Evolutionary conservation across 2,113 vertebrate species (phyloP).

Genomic region (Toxotes chatareus): DNA sequence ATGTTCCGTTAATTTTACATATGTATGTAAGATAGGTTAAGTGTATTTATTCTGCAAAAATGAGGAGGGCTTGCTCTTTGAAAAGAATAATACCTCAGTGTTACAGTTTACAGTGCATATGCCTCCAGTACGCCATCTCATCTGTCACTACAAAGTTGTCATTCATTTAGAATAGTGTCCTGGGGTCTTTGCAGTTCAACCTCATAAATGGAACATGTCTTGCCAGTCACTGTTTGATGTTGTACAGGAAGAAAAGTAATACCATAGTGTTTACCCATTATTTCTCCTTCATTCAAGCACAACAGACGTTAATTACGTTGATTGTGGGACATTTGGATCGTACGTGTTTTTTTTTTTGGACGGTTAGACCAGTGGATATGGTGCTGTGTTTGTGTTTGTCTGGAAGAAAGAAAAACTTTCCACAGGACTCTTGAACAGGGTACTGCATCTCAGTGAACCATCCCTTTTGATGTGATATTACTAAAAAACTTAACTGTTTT

Average conservation of each 20-base stretch:
- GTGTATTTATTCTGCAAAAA: conserved; percentile 77
- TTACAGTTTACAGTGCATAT: conserved; percentile 77
- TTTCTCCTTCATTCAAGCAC: conserved; percentile 50
- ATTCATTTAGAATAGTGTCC: conserved; percentile 29
- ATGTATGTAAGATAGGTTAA: conserved; percentile 41
- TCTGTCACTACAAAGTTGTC: conserved; percentile 48
- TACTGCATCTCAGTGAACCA: conserved; percentile 75
- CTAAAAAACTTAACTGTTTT: conserved; percentile 64
- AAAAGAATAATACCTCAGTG: conserved; percentile 74
- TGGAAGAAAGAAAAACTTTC: conserved; percentile 57
- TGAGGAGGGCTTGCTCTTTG: conserved; percentile 66
- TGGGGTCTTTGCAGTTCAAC: not conserved
- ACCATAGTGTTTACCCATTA: conserved; percentile 39
- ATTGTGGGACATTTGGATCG: conserved; percentile 33
- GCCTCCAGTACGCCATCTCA: conserved; percentile 68
- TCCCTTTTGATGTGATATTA: conserved; percentile 79
- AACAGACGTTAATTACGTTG: conserved; percentile 42
- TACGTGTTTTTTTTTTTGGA: conserved; percentile 29
- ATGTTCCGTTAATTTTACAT: conserved; percentile 63
- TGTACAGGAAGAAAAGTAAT: conserved; percentile 56
- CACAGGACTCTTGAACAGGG: conserved; percentile 68
- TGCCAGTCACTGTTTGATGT: conserved; percentile 37
- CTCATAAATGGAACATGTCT: conserved; percentile 22
- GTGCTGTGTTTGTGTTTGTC: conserved; percentile 65
- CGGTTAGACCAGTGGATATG: conserved; percentile 34